phyloP scores from a whole-genome alignment of 2,113 vertebrate species.

The Urocitellus parryii region DNA sequence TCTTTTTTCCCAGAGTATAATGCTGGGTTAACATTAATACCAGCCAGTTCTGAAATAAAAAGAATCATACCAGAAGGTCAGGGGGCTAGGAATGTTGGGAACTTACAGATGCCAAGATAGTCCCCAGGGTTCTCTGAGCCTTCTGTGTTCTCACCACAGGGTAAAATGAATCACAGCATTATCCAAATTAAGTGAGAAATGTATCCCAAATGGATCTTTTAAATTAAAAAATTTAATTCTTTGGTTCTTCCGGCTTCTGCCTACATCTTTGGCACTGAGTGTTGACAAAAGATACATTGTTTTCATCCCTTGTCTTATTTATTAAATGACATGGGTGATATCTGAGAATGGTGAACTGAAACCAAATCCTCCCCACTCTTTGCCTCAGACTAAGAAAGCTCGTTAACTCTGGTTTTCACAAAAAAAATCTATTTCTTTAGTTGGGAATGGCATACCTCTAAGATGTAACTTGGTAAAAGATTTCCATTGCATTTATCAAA shows the following conservation, averaged over 20 bases:
- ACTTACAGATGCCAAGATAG: not conserved
- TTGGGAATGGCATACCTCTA: not conserved
- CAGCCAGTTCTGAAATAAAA: slow-evolving; percentile 35
- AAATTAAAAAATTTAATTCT: slow-evolving; percentile 53
- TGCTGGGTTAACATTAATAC: not conserved
- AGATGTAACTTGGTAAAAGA: slow-evolving; percentile 29
- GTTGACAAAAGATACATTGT: slow-evolving; percentile 42
- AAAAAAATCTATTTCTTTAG: slow-evolving; percentile 17
- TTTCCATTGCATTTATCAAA: slow-evolving; percentile 60
- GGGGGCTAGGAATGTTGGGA: not conserved
- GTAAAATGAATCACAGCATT: slow-evolving; percentile 2
- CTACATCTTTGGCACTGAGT: slow-evolving; percentile 22
- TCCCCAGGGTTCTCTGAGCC: not conserved
- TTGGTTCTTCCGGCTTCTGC: slow-evolving; percentile 24
- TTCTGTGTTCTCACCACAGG: not conserved
- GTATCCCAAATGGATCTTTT: slow-evolving; percentile 13
- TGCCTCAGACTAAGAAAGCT: slow-evolving; percentile 26
- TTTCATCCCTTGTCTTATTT: slow-evolving; percentile 30
- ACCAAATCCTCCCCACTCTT: slow-evolving; percentile 47
- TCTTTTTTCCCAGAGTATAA: not conserved
- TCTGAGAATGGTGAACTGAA: slow-evolving; percentile 47
- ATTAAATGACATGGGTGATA: slow-evolving; percentile 52
- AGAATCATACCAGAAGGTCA: not conserved
- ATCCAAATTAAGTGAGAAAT: slow-evolving; percentile 45
- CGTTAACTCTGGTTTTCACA: slow-evolving; percentile 31